Base-by-base conservation (phyloP, 1,140 invertebrate genomes). In the Pissodes strobi region DNA sequence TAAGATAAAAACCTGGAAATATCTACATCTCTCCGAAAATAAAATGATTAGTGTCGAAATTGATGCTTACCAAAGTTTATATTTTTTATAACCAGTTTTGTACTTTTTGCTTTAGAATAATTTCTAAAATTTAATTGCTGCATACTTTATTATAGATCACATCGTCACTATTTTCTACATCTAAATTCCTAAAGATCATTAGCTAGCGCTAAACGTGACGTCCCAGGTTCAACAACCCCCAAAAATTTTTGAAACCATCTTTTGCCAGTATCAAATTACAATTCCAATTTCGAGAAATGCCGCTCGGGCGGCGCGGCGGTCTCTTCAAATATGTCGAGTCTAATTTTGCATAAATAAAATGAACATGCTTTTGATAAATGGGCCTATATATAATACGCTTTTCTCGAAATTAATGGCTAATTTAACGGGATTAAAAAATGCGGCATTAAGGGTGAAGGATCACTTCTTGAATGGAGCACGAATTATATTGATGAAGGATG, bases 331-430 rank as follows among this genome's bases (percentile, higher is more conserved):
- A 45, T 15, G 41, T 45, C 46, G 46, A 22, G 2, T 22, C 18
- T 22, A 22, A 49, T 49, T 49, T 49, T 23, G 46, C 19, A 23
- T 45, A 15, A 9, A 37, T 37, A 15, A 43, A 43, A 17, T 12
- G 39, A 9, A 9, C 2, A 8, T 49, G 46, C 9, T 6, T 25
- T 23, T 49, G 46, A 49, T 49, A 49, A 49, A 49, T 49, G 46
- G 21, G 46, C 18, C 46, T n/a, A n/a, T n/a, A n/a, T 15, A 12
- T 18, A 15, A 49, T 23, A 4, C 12, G 18, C 18, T 21, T 23
- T 49, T 49, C 46, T 12, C 10, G 12, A 25, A 49, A 49, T 49
- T 49, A 22, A 49, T 15, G 46, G 21, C 15, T n/a, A n/a, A 25
- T 49, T 49, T 49, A 49, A 23, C 46, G n/a, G 15, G 46, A 25